Base-by-base conservation (phyloP, 2,888 invertebrate genomes). In the Lissonota sp. region DNA sequence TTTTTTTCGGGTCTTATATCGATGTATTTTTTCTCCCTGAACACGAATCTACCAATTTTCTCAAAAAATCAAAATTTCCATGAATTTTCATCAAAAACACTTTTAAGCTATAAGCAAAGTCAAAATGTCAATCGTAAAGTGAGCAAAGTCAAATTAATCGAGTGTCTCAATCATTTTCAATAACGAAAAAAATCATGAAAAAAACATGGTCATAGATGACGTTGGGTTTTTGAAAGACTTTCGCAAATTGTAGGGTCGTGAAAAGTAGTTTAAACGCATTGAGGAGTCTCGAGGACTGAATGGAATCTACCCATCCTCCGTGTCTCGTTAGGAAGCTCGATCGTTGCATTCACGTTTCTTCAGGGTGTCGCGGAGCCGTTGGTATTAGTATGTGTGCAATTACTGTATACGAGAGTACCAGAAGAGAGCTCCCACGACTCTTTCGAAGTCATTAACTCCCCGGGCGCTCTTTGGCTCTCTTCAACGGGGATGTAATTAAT, bases 401-500 rank as follows among this genome's bases (percentile, higher is more conserved):
- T 44, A 10, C 44, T 6, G n/a, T n/a, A 44, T 6, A 8, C 10
- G 1, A 44, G 44, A 10, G 60, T 51, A 16, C 40, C 51, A 16
- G 49, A 26, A 26, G 37, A 26, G 37, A 62, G 72, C 72, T 72
- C 72, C 53, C 72, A 72, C 72, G 72, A 63, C 72, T 72, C 63
- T 72, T 63, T 72, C 40, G 16, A 63, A 72, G 55, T 63, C 72
- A 72, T 72, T 72, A 72, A 63, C 63, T 64, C 63, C 44, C 44
- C 44, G 44, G 37, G 42, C 42, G 42, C 44, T 62, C 51, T 63
- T 53, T 63, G 6, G 26, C 42, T 55, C 73, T 53, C 46, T 39
- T 6, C 44, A 64, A 63, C 53, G 53, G 73, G 63, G 73, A 73
- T 73, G 63, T 73, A 63, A 73, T 73, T 73, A 73, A 73, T 64